A percentile compares a stretch with the other conserved stretches of the same genome.
Evolutionary conservation across 2,797 vertebrate genomes (phyloP).

Genomic region (Crypturellus tataupa): DNA sequence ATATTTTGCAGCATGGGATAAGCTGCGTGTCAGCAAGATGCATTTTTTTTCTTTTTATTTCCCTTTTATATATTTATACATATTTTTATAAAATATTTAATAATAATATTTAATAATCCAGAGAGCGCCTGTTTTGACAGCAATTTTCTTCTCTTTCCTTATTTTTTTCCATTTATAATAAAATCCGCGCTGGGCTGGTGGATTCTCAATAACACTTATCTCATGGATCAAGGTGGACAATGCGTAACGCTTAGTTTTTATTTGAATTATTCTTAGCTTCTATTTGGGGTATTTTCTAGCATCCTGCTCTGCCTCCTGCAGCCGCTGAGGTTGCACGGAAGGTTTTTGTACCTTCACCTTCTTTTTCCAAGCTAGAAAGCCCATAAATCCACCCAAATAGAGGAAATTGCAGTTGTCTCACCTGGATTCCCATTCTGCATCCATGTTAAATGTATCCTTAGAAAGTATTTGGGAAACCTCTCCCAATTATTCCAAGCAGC

Average conservation of each 20-base stretch:
- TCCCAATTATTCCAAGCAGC: neutral
- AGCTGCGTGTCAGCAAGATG: neutral
- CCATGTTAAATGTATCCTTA: neutral
- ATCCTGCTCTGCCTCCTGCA: neutral
- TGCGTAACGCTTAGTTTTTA: neutral
- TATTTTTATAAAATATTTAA: no score
- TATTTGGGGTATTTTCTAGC: neutral
- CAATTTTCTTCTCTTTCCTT: no score
- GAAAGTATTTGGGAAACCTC: neutral
- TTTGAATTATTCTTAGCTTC: neutral
- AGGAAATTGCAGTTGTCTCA: neutral
- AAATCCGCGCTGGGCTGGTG: constrained; percentile 19
- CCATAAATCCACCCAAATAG: neutral
- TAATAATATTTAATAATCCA: neutral
- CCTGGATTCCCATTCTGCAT: neutral
- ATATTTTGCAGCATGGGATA: neutral
- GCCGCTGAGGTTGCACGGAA: neutral
- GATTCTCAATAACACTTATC: constrained; percentile 66
- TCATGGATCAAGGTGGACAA: constrained; percentile 55
- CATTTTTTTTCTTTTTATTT: no score
- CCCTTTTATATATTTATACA: no score
- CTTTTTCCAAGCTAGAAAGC: constrained; percentile 1
- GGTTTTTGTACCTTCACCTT: neutral
- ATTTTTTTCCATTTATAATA: neutral
- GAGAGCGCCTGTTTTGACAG: neutral